Evolutionary conservation across 2,888 invertebrate genomes (phyloP), one percentile per base, ranked within the genome.

Genomic region (Sarcophaga subvicina): DNA sequence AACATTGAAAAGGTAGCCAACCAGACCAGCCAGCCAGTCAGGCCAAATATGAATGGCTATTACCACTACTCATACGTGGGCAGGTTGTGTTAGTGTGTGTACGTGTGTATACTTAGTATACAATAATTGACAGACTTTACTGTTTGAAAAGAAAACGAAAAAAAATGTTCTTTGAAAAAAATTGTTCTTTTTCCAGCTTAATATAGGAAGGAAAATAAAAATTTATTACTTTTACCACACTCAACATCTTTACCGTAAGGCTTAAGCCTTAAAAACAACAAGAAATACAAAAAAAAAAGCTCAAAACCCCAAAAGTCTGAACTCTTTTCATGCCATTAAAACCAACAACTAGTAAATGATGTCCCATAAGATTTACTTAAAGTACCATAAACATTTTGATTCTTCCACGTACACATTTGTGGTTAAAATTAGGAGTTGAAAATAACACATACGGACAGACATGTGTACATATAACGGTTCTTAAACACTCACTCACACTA

Each of bases 331-430:
- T 81, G 25, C 78, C 71, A 78, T 87, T 79, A 84, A 79, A 69
- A 67, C 78, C 80, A 78, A 79, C 81, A 78, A 79, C 81, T 79
- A 84, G 71, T 82, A 87, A 87, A 84, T 79, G 87, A 76, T 84
- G 84, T 84, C 87, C 87, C 87, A 72, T 79, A 82, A 84, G 84
- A 87, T 87, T 84, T 81, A 81, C 73, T 81, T 75, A 76, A 83
- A 87, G 71, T 87, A 79, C 84, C 81, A 84, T 84, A 84, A 84
- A 81, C 67, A 71, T 76, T 87, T 78, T 75, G 81, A 84, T 79
- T 69, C 63, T 47, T 78, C n/a, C 83, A 86, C 84, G 81, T 87
- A 70, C 69, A 75, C 49, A 69, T 78, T 66, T 75, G 75, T 75
- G 70, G 63, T 83, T 84, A 27, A 87, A 78, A 83, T 60, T 71